phyloP scores from a whole-genome alignment of 2,797 vertebrate species.

The Saxicola maurus region DNA sequence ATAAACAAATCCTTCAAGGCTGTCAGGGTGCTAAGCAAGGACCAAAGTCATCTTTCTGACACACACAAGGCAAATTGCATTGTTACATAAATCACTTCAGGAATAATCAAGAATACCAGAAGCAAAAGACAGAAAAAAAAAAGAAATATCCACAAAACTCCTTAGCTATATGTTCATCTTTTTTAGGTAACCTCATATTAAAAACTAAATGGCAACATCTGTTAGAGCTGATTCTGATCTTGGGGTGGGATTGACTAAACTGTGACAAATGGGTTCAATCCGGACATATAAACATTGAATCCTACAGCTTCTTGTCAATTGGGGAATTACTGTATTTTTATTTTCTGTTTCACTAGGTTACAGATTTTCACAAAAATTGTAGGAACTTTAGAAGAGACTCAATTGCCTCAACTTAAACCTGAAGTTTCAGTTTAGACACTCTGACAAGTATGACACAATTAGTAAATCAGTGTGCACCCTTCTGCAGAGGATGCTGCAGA shows the following conservation, averaged over 20 bases:
- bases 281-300: background rate
- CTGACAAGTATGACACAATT: background rate
- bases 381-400: background rate
- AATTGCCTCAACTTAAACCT: background rate
- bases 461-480: background rate
- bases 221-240: background rate
- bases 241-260: background rate
- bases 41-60: background rate
- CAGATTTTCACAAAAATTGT: background rate
- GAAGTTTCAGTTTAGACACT: background rate
- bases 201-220: background rate
- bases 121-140: background rate
- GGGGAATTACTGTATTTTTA: background rate
- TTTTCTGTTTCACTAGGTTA: background rate
- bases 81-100: background rate
- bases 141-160: background rate
- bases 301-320: background rate
- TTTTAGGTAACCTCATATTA: background rate
- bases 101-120: background rate
- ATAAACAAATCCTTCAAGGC: background rate
- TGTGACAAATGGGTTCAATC: background rate
- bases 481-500: background rate
- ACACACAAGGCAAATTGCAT: background rate
- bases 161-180: background rate
- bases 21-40: background rate